A percentile compares a stretch with the other conserved stretches of the same genome.
phyloP scores from a whole-genome alignment of 2,113 vertebrate genomes.

The Hipposideros armiger region DNA sequence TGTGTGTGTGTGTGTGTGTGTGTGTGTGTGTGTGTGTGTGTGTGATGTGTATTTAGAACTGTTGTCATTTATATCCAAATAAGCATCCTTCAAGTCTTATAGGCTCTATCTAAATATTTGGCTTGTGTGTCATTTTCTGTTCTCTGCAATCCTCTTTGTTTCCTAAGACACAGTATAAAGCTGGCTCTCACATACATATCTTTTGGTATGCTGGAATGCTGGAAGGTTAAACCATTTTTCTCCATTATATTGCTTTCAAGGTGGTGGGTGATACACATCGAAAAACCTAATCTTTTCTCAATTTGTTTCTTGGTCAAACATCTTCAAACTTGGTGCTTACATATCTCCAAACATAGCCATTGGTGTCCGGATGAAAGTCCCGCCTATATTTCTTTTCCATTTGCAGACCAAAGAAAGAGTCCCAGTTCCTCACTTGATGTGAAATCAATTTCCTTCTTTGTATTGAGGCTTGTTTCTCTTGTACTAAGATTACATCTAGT shows the following conservation, averaged over 20 bases:
- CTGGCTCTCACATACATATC: not conserved
- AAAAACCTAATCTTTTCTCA: slow-evolving; percentile 5
- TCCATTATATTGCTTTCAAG: not conserved
- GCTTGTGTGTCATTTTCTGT: slow-evolving; percentile 8
- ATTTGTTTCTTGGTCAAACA: not conserved
- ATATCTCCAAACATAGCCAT: not conserved
- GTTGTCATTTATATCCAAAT: slow-evolving; percentile 33
- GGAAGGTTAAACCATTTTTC: not conserved
- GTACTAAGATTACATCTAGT: slow-evolving; percentile 78
- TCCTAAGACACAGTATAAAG: not conserved
- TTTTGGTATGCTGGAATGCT: not conserved
- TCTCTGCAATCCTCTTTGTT: slow-evolving; percentile 49
- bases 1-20: not conserved
- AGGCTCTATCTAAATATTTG: slow-evolving; percentile 66
- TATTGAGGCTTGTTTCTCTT: slow-evolving; percentile 76
- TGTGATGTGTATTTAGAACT: not conserved
- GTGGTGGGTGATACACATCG: not conserved
- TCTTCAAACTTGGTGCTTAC: slow-evolving; percentile 31
- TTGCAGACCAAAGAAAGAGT: slow-evolving; percentile 41
- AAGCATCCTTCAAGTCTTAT: slow-evolving; percentile 8
- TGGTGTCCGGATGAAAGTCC: slow-evolving; percentile 18
- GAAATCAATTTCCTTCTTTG: slow-evolving; percentile 81
- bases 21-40: not conserved
- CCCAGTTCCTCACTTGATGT: slow-evolving; percentile 56
- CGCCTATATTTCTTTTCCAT: slow-evolving; percentile 23